These are phyloP conservation scores for Kryptolebias ocellatus DNA, from an alignment of 2,797 vertebrate species.

Conservation along the genomic window DNA sequence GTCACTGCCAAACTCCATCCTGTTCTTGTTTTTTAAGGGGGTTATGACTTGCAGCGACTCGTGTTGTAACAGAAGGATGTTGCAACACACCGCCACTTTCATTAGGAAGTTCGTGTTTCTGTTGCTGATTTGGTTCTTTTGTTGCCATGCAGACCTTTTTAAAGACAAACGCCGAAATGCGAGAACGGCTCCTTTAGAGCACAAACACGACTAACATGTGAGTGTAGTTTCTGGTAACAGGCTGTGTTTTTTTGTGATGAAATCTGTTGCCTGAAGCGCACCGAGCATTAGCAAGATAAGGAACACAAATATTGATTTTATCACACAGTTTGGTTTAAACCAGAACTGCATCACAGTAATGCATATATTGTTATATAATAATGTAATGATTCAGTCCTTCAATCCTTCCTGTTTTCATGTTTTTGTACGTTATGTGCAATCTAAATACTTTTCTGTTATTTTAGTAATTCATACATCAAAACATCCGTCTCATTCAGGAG, in stretches of 20 bases:
- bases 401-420: too few species aligned
- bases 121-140: not conserved
- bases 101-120: conserved; percentile 32
- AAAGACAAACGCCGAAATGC: not conserved
- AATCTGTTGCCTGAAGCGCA: not conserved
- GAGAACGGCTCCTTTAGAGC: too few species aligned
- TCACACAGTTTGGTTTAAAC: too few species aligned
- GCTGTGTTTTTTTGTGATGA: not conserved
- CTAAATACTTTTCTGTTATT: too few species aligned
- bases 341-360: too few species aligned
- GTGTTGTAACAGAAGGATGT: conserved; percentile 29
- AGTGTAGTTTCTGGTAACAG: not conserved
- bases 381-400: too few species aligned
- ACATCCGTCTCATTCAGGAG: too few species aligned
- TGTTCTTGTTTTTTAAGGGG: conserved; percentile 13
- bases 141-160: conserved; percentile 3
- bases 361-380: too few species aligned
- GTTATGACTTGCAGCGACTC: conserved; percentile 23
- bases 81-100: conserved; percentile 25
- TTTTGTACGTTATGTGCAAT: too few species aligned
- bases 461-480: too few species aligned
- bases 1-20: conserved; percentile 25
- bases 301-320: too few species aligned
- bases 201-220: too few species aligned
- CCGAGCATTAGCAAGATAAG: not conserved